These are phyloP conservation scores for Clytia hemisphaerica DNA, from an alignment of 30 jellyfish, hydroid and myxozoan species.

Conservation along the genomic window DNA sequence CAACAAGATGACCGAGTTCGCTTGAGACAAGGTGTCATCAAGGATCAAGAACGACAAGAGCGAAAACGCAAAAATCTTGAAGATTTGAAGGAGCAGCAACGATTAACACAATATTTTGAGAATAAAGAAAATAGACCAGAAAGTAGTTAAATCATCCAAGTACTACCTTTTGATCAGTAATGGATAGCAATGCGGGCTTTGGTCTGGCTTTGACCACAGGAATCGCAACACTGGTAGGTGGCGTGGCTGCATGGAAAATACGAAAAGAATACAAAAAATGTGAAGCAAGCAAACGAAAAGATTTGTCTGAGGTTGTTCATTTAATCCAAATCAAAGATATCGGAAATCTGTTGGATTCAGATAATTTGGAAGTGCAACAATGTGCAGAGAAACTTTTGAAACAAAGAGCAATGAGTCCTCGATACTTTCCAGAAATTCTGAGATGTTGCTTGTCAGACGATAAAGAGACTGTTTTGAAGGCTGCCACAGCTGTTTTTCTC, in stretches of 20 bases:
- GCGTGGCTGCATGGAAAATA: constrained; percentile 52
- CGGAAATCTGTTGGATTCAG: constrained; percentile 42
- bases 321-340: constrained; percentile 36
- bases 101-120: background rate
- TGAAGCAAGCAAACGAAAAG: constrained; percentile 35
- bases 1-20: constrained; percentile 67
- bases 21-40: constrained; percentile 66
- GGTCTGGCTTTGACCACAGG: constrained; percentile 59
- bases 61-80: constrained; percentile 42
- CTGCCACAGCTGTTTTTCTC: constrained; percentile 46
- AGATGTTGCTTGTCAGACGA: constrained; percentile 26
- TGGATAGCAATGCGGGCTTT: background rate
- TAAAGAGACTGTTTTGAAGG: constrained; percentile 28
- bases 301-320: constrained; percentile 43
- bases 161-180: background rate
- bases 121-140: background rate
- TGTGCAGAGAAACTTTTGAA: constrained; percentile 67
- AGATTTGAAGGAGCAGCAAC: constrained; percentile 46
- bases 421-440: constrained; percentile 20
- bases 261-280: constrained; percentile 28
- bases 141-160: background rate
- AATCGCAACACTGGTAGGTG: constrained; percentile 54
- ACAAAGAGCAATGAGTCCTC: constrained; percentile 50
- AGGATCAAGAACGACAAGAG: constrained; percentile 65
- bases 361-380: constrained; percentile 30